Evolutionary conservation across 92 coral and sea anemone genomes (phyloP), one percentile per base, ranked within the genome.

Genomic region (Phymanthus crucifer): DNA sequence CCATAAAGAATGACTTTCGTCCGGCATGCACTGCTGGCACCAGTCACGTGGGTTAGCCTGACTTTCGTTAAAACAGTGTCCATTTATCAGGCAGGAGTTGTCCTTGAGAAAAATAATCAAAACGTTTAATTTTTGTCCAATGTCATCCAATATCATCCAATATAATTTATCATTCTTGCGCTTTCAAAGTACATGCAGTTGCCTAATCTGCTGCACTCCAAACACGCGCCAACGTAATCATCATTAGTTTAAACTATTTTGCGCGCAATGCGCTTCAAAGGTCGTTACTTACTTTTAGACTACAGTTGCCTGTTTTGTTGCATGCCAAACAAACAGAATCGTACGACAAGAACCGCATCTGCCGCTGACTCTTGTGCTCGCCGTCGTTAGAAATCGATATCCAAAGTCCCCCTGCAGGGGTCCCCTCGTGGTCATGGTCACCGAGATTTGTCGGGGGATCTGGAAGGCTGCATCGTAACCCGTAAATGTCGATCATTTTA

Each of bases 21-120:
- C 16, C 64, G 91, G 91, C 37, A 83, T 45, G 40, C 91, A 87
- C 45, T 72, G 85, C 54, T 78, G 84, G 65, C 91, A 87, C 91
- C 91, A 87, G 81, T 87, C 82, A 2, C 24, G 38, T 21, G 87
- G 87, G n/a, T 87, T 77, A 29, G 68, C 33, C 32, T 87, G 76
- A 66, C 71, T 83, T 35, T 71, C 46, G 23, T 84, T 75, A 58
- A 87, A 87, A 34, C 91, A 87, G 56, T 87, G 91, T 29, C 84
- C 91, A 19, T 48, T 32, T n/a, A 82, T 82, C 32, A 82, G 24
- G 37, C 85, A 82, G 9, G 85, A 9, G 40, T 74, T 50, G 9
- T 32, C 26, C 85, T 82, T 21, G 6, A 69, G 5, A 52, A 45
- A 27, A 19, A 13, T 16, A 58, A 46, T 32, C n/a, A 46, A 64